Evolutionary conservation across 2,797 vertebrate genomes (phyloP), one percentile per base, ranked within the genome.

Genomic region (Naso thynnoides): DNA sequence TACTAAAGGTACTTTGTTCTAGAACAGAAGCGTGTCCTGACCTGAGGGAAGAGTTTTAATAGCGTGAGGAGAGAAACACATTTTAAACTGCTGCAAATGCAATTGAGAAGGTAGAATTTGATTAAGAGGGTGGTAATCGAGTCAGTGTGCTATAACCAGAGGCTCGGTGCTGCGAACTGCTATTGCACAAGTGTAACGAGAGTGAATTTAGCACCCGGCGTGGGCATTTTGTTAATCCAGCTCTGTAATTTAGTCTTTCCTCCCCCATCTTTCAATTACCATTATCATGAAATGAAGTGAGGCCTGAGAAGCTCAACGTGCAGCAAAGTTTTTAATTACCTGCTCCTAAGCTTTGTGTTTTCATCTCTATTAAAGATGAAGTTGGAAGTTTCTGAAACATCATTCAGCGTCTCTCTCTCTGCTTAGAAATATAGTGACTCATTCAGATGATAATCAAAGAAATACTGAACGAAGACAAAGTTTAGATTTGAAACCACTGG

Each of bases 231-330:
- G 85, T 88, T 92, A 92, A 94, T 93, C 90, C 90, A 89, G 80
- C 84, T 83, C 81, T 89, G 82, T 89, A 90, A 92, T 92, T 92
- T 91, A 90, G 80, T 88, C 78, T 68, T 85, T 86, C 89, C 87
- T 88, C 89, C 85, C 85, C 88, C 89, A 86, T 91, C 91, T 93
- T 94, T 94, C 88, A 92, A 93, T 94, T 93, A 93, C 91, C 91
- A 92, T 94, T 93, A 94, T 92, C 92, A 87, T 91, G 84, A 93
- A 93, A 92, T 88, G 86, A 92, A 93, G 90, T 85, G 89, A 92
- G 90, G 90, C 89, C 89, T 88, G 89, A 91, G 90, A 91, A 89
- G 84, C 84, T 83, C 58, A 75, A 89, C 58, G 67, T 82, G 85
- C 86, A 86, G 88, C 79, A 88, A 88, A 91, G 87, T 93, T 94